A percentile compares a stretch with the other conserved stretches of the same genome.
These are phyloP conservation scores for Colistium nudipinnis DNA, from an alignment of 2,113 vertebrate genomes.

Conservation along the genomic window DNA sequence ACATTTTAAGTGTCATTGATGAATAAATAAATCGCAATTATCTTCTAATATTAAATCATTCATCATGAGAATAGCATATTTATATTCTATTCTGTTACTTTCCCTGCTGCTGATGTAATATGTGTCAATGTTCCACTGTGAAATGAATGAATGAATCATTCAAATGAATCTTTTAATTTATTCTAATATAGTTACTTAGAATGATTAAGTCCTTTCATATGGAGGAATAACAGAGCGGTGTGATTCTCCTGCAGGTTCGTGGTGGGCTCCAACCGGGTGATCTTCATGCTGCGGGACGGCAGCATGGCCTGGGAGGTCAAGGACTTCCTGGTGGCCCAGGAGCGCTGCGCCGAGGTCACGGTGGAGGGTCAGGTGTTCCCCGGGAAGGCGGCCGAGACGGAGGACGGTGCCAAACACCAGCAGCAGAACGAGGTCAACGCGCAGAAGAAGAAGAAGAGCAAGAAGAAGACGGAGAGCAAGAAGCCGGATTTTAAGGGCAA, in stretches of 20 bases:
- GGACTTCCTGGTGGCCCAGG: slow-evolving; percentile 91
- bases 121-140: too few relatives aligned
- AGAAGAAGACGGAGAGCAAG: slow-evolving; percentile 77
- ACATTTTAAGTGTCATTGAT: too few relatives aligned
- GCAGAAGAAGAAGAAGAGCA: slow-evolving; percentile 86
- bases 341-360: slow-evolving; percentile 92
- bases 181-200: too few relatives aligned
- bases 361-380: slow-evolving; percentile 97
- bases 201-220: too few relatives aligned
- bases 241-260: slow-evolving; percentile 85
- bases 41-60: too few relatives aligned
- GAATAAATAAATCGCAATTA: too few relatives aligned
- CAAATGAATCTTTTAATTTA: too few relatives aligned
- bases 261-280: slow-evolving; percentile 94
- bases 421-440: slow-evolving; percentile 81
- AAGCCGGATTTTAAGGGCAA: slow-evolving; percentile 77
- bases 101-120: too few relatives aligned
- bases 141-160: too few relatives aligned
- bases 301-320: slow-evolving; percentile 96
- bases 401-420: slow-evolving; percentile 60
- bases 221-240: neutral
- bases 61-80: too few relatives aligned
- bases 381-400: slow-evolving; percentile 85
- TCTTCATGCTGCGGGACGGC: slow-evolving; percentile 97
- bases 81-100: too few relatives aligned